A percentile compares a stretch with the other conserved stretches of the same genome.
Conservation (phyloP, 1,140 invertebrate species). For the Marisa cornuarietis region DNA sequence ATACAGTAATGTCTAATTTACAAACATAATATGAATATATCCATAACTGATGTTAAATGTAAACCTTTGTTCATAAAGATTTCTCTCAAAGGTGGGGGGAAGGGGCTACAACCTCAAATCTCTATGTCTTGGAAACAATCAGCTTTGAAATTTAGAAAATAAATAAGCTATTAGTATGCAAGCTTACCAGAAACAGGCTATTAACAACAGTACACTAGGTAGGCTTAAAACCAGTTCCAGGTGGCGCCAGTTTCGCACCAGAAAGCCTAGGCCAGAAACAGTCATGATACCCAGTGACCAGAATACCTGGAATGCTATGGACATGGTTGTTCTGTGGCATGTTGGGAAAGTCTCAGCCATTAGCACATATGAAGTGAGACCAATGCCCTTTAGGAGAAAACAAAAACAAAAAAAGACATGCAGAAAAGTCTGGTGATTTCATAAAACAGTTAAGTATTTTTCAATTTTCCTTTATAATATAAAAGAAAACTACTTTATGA, state of each 20-base stretch:
- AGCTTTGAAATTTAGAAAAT: no score
- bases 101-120: no score
- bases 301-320: conserved; percentile 63
- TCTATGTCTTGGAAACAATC: no score
- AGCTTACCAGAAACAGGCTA: conserved; percentile 66
- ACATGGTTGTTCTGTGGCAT: conserved; percentile 67
- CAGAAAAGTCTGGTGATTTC: no score
- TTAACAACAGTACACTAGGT: conserved; percentile 65
- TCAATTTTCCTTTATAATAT: no score
- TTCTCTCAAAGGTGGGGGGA: no score
- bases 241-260: conserved; percentile 67
- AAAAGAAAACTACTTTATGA: no score
- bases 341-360: conserved; percentile 69
- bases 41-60: no score
- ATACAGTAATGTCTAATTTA: no score
- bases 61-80: no score
- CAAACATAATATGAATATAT: no score
- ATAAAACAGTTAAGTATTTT: no score
- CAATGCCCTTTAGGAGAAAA: conserved; percentile 55
- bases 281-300: conserved; percentile 65
- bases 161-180: not conserved
- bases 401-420: not conserved
- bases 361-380: conserved; percentile 56
- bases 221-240: conserved; percentile 66
- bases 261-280: conserved; percentile 63